Conservation (phyloP, 2,797 vertebrate genomes). For the Etheostoma nigrum region DNA sequence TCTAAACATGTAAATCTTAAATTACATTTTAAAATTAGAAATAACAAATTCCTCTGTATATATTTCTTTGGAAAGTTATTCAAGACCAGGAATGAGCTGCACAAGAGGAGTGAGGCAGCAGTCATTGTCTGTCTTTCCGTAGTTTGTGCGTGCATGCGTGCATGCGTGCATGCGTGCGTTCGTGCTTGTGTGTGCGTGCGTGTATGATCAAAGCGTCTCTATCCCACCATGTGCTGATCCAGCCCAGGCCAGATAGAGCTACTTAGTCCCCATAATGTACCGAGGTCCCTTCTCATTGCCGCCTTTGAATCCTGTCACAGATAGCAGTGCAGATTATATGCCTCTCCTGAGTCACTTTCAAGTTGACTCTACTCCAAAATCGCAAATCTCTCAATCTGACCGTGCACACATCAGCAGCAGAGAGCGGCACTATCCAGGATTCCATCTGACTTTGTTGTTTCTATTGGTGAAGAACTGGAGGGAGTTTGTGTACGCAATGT, state of each 20-base stretch:
- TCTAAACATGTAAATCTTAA: background rate
- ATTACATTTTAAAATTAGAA: constrained; percentile 27
- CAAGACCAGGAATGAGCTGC: constrained; percentile 28
- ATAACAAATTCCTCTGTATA: background rate
- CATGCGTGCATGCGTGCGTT: background rate
- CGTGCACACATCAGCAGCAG: constrained; percentile 34
- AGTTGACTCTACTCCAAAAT: constrained; percentile 65
- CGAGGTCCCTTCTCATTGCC: constrained; percentile 56
- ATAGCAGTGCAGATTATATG: constrained; percentile 72
- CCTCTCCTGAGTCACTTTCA: constrained; percentile 69
- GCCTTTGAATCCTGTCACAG: constrained; percentile 78
- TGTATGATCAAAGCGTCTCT: constrained; percentile 61
- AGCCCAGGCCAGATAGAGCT: constrained; percentile 61
- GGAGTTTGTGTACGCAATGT: background rate
- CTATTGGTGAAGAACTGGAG: constrained; percentile 8
- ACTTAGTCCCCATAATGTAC: constrained; percentile 70
- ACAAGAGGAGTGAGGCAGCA: constrained; percentile 15
- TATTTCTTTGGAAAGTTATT: constrained; percentile 21
- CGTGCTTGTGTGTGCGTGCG: constrained; percentile 5
- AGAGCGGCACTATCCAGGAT: constrained; percentile 23
- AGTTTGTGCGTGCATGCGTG: background rate
- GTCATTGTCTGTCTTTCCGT: constrained; percentile 8
- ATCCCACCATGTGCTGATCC: constrained; percentile 55
- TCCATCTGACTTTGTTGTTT: constrained; percentile 44
- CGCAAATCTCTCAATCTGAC: constrained; percentile 65